Evolutionary conservation across 2,888 invertebrate genomes (phyloP), one percentile per base, ranked within the genome.

Genomic region (Himalopsyche tibetana): DNA sequence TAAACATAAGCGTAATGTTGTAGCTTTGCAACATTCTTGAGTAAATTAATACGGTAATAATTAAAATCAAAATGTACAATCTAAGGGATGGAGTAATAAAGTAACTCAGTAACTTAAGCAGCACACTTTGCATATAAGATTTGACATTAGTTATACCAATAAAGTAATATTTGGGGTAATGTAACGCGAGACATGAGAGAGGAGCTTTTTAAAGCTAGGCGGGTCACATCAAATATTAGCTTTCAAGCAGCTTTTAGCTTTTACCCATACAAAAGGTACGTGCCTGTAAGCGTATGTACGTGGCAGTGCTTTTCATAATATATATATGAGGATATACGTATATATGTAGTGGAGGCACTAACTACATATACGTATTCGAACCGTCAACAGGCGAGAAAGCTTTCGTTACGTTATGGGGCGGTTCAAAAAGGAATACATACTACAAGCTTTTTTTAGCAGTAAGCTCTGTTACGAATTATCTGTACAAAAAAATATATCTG

Each of bases 221-320:
- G 63, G 63, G 63, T 63, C 63, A 63, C 63, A 63, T 63, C 63
- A 63, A 63, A 63, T 63, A 63, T 63, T 63, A 63, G 63, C 63
- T 63, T 63, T 63, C 63, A 63, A 19, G 63, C 63, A 63, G 63
- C 63, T 63, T 63, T 63, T 63, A 63, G 63, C 63, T 63, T 63
- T 63, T 63, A 63, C 63, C 63, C 63, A 63, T 63, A 63, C 63
- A 63, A 63, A 63, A 63, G 63, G 63, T 63, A 63, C 63, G 63
- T 63, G 63, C 63, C 19, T 63, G 63, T 63, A 63, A 63, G 28
- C 63, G 63, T 63, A 63, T 63, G 63, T 63, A 63, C 63, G 63
- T 63, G 63, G 63, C 28, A n/a, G 19, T 63, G 63, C 63, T 28
- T 63, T 63, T n/a, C 63, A 63, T 63, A 51, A 12, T 51, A 63